These are phyloP conservation scores for Sitta carolinensis DNA, from an alignment of 2,797 vertebrate species.

Conservation along the genomic window DNA sequence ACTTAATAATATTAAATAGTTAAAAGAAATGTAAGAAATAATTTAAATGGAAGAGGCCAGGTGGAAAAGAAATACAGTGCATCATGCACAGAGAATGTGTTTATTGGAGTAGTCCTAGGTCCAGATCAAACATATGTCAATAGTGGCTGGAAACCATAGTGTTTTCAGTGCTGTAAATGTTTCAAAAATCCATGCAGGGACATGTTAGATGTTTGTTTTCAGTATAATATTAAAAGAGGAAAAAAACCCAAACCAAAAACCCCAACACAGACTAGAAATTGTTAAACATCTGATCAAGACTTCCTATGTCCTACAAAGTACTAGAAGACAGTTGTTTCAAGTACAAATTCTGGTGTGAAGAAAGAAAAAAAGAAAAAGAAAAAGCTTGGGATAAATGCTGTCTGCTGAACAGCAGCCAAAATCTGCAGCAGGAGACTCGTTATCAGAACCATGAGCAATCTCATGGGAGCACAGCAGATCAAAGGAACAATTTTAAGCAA, in stretches of 20 bases:
- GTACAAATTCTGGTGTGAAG: neutral
- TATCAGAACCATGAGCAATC: neutral
- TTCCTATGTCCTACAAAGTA: neutral
- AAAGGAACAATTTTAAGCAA: neutral
- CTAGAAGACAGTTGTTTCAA: neutral
- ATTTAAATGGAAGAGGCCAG: constrained; percentile 36
- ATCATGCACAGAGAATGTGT: constrained; percentile 44
- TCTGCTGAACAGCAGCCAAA: neutral
- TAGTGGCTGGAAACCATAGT: constrained; percentile 17
- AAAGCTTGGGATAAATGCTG: neutral
- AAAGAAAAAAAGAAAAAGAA: neutral
- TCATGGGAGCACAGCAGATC: neutral
- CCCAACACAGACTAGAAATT: neutral
- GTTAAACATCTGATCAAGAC: neutral
- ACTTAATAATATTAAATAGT: neutral
- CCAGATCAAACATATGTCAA: constrained; percentile 55
- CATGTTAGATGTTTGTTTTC: neutral
- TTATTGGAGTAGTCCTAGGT: constrained; percentile 46
- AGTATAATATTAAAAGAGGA: neutral
- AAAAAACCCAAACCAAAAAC: neutral
- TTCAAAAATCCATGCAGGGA: constrained; percentile 18
- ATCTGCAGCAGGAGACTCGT: neutral
- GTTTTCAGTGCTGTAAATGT: constrained; percentile 29
- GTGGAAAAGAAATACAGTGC: constrained; percentile 29
- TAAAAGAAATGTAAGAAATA: neutral